phyloP scores from a whole-genome alignment of 1,140 invertebrate genomes.

The Homarus americanus region DNA sequence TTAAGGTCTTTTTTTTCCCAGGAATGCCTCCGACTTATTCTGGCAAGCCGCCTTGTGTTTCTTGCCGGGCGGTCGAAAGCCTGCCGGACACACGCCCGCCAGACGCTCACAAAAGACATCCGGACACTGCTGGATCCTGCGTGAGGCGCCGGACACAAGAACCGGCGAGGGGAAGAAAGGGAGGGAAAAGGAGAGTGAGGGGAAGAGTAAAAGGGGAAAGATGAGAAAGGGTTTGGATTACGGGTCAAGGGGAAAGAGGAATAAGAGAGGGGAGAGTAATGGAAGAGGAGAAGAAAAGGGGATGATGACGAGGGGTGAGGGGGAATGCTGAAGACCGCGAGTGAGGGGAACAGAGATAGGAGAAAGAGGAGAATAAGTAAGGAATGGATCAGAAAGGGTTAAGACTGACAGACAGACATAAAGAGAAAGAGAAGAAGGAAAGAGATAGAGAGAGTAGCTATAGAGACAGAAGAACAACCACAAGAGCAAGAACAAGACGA shows the following conservation, averaged over 20 bases:
- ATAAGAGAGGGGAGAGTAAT: too few species aligned
- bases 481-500: too few species aligned
- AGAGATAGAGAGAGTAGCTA: too few species aligned
- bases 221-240: background rate
- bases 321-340: background rate
- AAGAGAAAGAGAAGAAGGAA: too few species aligned
- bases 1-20: too few species aligned
- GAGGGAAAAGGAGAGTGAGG: background rate
- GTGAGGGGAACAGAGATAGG: background rate
- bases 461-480: too few species aligned
- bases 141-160: conserved; percentile 5
- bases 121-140: background rate
- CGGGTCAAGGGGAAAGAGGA: background rate
- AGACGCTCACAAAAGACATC: background rate
- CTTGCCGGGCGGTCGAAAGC: background rate
- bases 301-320: background rate
- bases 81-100: background rate
- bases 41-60: background rate
- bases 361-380: background rate
- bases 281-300: background rate
- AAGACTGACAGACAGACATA: too few species aligned
- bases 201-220: background rate
- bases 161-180: background rate
- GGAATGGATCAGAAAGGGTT: background rate
- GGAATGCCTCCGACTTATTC: too few species aligned